A percentile compares a stretch with the other conserved stretches of the same genome.
These are phyloP conservation scores for Rhinogobio ventralis DNA, from an alignment of 2,797 vertebrate genomes.

Conservation along the genomic window DNA sequence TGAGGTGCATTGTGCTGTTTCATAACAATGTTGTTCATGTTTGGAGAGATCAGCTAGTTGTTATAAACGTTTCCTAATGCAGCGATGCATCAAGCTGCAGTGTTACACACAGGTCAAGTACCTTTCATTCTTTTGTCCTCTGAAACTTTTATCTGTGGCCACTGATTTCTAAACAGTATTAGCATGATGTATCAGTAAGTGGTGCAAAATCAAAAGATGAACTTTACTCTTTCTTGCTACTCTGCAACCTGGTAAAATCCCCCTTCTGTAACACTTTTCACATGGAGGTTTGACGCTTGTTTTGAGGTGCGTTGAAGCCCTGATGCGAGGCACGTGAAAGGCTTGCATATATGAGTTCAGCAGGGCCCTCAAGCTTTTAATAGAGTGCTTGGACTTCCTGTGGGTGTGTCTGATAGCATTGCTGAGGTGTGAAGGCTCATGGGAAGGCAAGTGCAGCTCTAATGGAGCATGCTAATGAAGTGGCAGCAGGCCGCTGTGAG, in stretches of 20 bases:
- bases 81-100: too few relatives aligned
- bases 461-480: conserved; percentile 69
- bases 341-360: not conserved
- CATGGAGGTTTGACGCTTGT: not conserved
- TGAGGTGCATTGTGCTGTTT: not conserved
- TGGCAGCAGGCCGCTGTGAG: conserved; percentile 58
- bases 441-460: conserved; percentile 65
- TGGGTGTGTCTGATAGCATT: conserved; percentile 38
- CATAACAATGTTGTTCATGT: not conserved
- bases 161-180: not conserved
- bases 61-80: not conserved
- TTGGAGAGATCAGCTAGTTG: not conserved
- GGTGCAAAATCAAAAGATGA: not conserved
- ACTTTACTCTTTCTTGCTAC: not conserved
- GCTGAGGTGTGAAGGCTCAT: conserved; percentile 72
- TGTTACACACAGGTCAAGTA: not conserved
- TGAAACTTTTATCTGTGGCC: not conserved
- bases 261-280: too few relatives aligned
- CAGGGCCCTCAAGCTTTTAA: not conserved
- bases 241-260: not conserved
- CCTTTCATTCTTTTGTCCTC: not conserved
- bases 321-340: not conserved
- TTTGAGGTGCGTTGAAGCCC: not conserved
- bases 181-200: not conserved
- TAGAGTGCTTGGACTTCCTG: conserved; percentile 25